Evolutionary conservation across 2,797 vertebrate genomes (phyloP), one percentile per base, ranked within the genome.

Genomic region (Anomalospiza imberbis): DNA sequence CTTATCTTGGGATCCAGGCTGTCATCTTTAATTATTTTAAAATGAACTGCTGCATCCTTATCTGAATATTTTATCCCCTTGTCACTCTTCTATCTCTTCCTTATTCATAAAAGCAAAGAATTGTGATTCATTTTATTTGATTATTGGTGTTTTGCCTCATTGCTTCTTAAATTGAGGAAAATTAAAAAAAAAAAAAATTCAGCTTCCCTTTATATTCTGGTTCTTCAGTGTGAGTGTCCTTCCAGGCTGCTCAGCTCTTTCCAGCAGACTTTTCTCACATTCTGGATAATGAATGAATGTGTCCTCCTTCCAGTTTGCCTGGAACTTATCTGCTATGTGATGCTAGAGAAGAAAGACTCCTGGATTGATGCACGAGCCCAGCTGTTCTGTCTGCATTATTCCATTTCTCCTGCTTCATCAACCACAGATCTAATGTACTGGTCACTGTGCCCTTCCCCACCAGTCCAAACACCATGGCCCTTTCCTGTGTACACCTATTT

Each of bases 1-100:
- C 91, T 94, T 96, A 94, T 91, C 88, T 85, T 80, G 55, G 74
- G 42, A 94, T 90, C 60, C 83, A 93, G 63, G 34, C 60, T 93
- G 71, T 94, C 67, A 2, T 62, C 66, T 85, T 90, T 67, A 90
- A 96, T 91, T 93, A 94, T 90, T 90, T 94, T 92, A 7, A 86
- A 94, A 88, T 58, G 17, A 94, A 61, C 50, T 74, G 78, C 50
- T 0, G 0, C 36, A 45, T 91, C 67, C 88, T 85, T 91, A 84
- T 76, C 62, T 91, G 74, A 67, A 61, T 91, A 71, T 79, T 94
- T 94, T 94, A 78, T 94, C 32, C 28, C 60, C 54, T 57, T 29
- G 55, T 78, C 62, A 34, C 20, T 67, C 42, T 79, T 77, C 22
- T 65, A 67, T 88, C 38, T 86, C n/a, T 50, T 90, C 54, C 55